A percentile compares a stretch with the other conserved stretches of the same genome.
Conservation (phyloP, 2,888 invertebrate genomes). For the Baronia brevicornis region DNA sequence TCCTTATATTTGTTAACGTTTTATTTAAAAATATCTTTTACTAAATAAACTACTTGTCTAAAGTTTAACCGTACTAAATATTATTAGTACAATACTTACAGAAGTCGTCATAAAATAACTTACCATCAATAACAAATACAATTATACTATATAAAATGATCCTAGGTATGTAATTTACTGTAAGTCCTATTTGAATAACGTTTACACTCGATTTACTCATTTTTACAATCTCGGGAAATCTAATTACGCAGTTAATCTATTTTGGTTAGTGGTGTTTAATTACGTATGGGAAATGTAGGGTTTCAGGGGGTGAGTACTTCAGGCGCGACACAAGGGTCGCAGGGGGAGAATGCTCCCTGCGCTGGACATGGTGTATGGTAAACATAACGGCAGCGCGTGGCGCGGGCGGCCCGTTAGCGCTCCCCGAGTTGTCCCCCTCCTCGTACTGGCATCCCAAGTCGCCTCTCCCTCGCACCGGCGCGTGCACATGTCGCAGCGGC, state of each 20-base stretch:
- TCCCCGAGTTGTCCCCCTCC: slow-evolving; percentile 67
- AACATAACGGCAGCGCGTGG: slow-evolving; percentile 61
- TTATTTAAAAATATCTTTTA: no score
- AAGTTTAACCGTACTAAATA: no score
- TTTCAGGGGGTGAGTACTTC: slow-evolving; percentile 68
- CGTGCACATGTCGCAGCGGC: slow-evolving; percentile 72
- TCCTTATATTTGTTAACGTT: no score
- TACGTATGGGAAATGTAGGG: slow-evolving; percentile 52
- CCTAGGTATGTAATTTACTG: slow-evolving; percentile 7
- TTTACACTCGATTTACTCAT: slow-evolving; percentile 51
- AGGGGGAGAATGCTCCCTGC: slow-evolving; percentile 61
- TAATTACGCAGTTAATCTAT: slow-evolving; percentile 67
- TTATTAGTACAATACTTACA: no score
- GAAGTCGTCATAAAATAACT: no score
- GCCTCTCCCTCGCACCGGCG: slow-evolving; percentile 61
- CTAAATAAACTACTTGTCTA: no score
- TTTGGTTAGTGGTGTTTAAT: slow-evolving; percentile 60
- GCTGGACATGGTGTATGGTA: slow-evolving; percentile 18
- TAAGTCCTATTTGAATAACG: no score
- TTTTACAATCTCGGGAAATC: slow-evolving; percentile 69
- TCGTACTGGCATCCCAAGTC: slow-evolving; percentile 35
- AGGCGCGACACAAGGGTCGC: slow-evolving; percentile 47
- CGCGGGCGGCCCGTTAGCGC: slow-evolving; percentile 38
- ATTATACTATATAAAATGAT: slow-evolving; percentile 1
- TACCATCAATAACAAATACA: no score